phyloP scores from a whole-genome alignment of 2,888 invertebrate species.

The Stenodera caucasica region DNA sequence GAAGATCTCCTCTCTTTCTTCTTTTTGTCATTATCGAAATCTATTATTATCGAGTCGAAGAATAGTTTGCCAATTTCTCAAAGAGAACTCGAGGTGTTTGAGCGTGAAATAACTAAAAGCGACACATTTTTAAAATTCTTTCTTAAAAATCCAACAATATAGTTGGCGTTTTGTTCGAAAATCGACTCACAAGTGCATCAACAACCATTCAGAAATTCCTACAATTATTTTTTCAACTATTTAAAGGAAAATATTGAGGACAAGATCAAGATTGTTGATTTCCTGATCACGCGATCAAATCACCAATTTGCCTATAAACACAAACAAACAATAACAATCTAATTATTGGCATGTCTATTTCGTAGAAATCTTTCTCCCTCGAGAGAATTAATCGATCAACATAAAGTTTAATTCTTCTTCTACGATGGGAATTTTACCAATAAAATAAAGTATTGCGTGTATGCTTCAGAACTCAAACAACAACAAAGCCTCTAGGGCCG shows the following conservation, averaged over 20 bases:
- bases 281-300: constrained; percentile 7
- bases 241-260: not conserved
- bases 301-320: not conserved
- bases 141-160: not conserved
- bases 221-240: not conserved
- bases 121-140: not conserved
- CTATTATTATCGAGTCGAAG: not conserved
- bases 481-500: constrained; percentile 4
- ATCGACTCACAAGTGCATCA: not conserved
- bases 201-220: no score
- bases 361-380: not conserved
- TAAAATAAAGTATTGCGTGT: constrained; percentile 6
- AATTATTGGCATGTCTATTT: constrained; percentile 3
- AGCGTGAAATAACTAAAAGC: not conserved
- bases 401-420: not conserved
- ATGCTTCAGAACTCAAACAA: not conserved
- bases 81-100: not conserved
- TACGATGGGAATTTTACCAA: constrained; percentile 4
- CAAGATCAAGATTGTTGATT: constrained; percentile 2
- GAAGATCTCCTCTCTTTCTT: not conserved
- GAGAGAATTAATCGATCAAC: constrained; percentile 1
- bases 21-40: not conserved
- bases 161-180: no score
- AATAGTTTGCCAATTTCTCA: not conserved
- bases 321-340: constrained; percentile 5